phyloP scores from a whole-genome alignment of 2,113 vertebrate species.

The Diadophis punctatus region DNA sequence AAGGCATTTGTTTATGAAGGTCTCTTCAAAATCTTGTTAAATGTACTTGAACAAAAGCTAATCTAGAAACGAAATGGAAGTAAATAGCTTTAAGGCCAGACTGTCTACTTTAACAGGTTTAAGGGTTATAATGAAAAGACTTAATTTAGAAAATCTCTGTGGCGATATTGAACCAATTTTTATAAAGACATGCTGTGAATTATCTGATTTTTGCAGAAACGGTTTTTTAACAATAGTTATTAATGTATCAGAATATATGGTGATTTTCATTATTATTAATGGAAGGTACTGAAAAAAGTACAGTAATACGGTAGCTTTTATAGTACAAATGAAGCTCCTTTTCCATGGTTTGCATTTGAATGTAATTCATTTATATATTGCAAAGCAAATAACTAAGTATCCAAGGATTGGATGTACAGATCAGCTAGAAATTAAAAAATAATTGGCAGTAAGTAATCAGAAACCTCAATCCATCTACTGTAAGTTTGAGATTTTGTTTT shows the following conservation, averaged over 20 bases:
- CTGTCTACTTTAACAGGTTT: background rate
- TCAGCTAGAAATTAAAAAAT: background rate
- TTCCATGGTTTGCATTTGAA: slow-evolving; percentile 7
- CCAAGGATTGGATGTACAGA: background rate
- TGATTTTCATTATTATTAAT: slow-evolving; percentile 8
- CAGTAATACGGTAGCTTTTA: background rate
- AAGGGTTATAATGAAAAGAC: slow-evolving; percentile 1
- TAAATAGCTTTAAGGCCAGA: background rate
- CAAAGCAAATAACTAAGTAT: background rate
- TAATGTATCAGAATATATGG: background rate
- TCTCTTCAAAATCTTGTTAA: background rate
- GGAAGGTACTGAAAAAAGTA: fast-evolving
- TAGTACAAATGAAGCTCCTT: background rate
- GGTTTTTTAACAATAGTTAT: background rate
- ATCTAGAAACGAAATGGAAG: background rate
- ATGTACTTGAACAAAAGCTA: background rate
- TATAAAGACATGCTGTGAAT: background rate
- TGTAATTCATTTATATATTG: slow-evolving; percentile 8
- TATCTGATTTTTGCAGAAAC: background rate
- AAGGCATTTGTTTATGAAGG: background rate
- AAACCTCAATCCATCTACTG: slow-evolving; percentile 16
- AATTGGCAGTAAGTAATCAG: background rate
- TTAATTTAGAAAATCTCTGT: background rate
- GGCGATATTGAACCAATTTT: background rate
- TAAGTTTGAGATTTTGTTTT: background rate